A percentile compares a stretch with the other conserved stretches of the same genome.
Evolutionary conservation across 2,888 invertebrate species (phyloP).

Genomic region (Parnassius glacialis): DNA sequence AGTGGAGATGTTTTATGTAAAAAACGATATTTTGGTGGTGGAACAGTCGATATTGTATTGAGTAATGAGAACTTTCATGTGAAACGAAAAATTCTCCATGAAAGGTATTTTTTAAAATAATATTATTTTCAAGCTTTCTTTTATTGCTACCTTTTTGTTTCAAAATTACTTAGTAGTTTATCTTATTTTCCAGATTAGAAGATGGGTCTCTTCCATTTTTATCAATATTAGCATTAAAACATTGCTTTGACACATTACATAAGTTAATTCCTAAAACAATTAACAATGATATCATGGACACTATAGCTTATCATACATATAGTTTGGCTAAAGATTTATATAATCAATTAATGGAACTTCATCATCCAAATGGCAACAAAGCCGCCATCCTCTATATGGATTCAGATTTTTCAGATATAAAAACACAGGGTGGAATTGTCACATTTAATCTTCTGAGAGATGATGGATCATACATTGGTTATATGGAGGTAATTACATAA

Average conservation of each 20-base stretch:
- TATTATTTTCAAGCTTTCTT: background rate
- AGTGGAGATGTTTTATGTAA: slow-evolving; percentile 81
- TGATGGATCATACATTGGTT: slow-evolving; percentile 91
- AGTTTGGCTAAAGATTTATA: slow-evolving; percentile 87
- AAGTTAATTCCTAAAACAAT: slow-evolving; percentile 81
- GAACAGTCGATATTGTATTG: slow-evolving; percentile 93
- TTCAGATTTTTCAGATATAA: slow-evolving; percentile 81
- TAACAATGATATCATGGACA: slow-evolving; percentile 75
- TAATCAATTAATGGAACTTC: slow-evolving; percentile 80
- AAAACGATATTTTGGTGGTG: slow-evolving; percentile 94
- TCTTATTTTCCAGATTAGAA: slow-evolving; percentile 86
- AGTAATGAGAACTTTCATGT: slow-evolving; percentile 86
- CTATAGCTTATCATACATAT: slow-evolving; percentile 88
- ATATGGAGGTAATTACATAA: slow-evolving; percentile 85
- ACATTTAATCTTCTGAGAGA: slow-evolving; percentile 92
- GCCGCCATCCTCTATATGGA: slow-evolving; percentile 88
- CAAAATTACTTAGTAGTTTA: background rate
- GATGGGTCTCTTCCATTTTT: slow-evolving; percentile 96
- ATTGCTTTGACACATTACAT: slow-evolving; percentile 90
- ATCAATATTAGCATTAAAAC: slow-evolving; percentile 88
- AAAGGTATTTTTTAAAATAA: slow-evolving; percentile 80
- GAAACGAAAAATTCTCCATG: slow-evolving; percentile 83
- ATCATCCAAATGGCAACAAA: slow-evolving; percentile 86
- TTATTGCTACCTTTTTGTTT: background rate
- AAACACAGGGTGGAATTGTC: slow-evolving; percentile 91